Conservation (phyloP, 2,888 invertebrate genomes). For the Dasysyrphus albostriatus region DNA sequence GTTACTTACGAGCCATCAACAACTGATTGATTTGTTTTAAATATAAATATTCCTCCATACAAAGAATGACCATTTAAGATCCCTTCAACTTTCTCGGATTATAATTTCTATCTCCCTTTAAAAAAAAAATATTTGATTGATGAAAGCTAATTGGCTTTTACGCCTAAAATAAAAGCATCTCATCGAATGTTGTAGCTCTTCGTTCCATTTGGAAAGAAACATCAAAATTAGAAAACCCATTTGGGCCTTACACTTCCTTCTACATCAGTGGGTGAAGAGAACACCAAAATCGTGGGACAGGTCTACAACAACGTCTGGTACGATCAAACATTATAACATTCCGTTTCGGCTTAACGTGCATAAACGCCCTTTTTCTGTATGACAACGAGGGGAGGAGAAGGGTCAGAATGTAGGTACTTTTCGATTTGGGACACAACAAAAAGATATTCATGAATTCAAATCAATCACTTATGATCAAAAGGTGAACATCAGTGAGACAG, state of each 20-base stretch:
- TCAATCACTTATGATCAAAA: constrained; percentile 53
- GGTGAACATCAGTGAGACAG: neutral
- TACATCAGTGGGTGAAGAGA: constrained; percentile 24
- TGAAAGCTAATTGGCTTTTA: constrained; percentile 80
- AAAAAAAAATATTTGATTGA: constrained; percentile 78
- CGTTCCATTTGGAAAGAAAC: constrained; percentile 44
- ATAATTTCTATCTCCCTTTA: constrained; percentile 28
- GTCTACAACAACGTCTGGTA: constrained; percentile 33
- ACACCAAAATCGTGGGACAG: constrained; percentile 34
- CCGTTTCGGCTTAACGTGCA: constrained; percentile 27
- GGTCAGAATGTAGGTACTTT: constrained; percentile 4
- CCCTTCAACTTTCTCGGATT: constrained; percentile 72
- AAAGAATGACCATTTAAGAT: constrained; percentile 34
- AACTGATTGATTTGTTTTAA: constrained; percentile 35
- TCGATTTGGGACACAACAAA: constrained; percentile 16
- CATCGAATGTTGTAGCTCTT: neutral
- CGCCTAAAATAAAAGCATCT: constrained; percentile 73
- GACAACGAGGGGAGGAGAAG: neutral
- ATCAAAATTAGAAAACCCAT: constrained; percentile 65
- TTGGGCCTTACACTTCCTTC: constrained; percentile 7
- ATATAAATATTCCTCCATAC: constrained; percentile 6
- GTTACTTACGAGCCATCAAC: neutral
- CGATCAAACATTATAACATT: constrained; percentile 34
- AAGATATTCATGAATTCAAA: constrained; percentile 27
- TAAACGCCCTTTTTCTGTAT: neutral